Base-by-base conservation (phyloP, 2,888 invertebrate genomes). In the Terebella lapidaria region DNA sequence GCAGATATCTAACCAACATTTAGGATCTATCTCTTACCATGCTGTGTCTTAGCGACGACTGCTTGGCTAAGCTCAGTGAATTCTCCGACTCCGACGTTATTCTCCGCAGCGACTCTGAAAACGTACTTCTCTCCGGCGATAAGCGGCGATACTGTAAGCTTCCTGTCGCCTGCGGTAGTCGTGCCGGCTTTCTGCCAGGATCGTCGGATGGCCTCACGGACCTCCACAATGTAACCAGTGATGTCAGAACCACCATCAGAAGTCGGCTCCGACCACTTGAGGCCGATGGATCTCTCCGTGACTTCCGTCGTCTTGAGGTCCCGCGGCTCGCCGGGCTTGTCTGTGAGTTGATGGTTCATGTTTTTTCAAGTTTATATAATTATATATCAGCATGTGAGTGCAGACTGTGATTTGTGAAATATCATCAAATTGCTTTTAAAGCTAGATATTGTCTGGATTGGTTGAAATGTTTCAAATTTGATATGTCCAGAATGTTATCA, bases 61-160 rank as follows among this genome's bases (percentile, higher is more conserved):
- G 73, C 70, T 29, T 69, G 67, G 42, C 65, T 69, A 47, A 77
- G 62, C 63, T 76, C 76, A 42, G 71, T 67, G 15, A 74, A 74
- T 56, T 71, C 69, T 56, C 79, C 72, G 25, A 70, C 54, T 26
- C 77, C 78, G 20, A 74, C 71, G 2, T 74, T 72, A 61, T 94
- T 94, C 69, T 88, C 87, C 0, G 93, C 92, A 71, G 88, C 87
- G 15, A 94, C 86, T 62, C 92, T 85, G 85, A 93, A 92, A 82
- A 88, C 86, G 77, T 93, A 93, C 18, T 72, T 67, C 42, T 69
- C 74, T 88, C 74, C 74, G 51, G 58, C 58, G 45, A 54, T 60
- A 24, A 68, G 63, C 5, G 58, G 56, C 4, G 54, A 55, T 5
- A 60, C 61, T 2, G 56, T 57, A 42, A 30, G 57, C 35, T 70